Base-by-base conservation (phyloP, 1,140 invertebrate species). In the Eueides isabella region DNA sequence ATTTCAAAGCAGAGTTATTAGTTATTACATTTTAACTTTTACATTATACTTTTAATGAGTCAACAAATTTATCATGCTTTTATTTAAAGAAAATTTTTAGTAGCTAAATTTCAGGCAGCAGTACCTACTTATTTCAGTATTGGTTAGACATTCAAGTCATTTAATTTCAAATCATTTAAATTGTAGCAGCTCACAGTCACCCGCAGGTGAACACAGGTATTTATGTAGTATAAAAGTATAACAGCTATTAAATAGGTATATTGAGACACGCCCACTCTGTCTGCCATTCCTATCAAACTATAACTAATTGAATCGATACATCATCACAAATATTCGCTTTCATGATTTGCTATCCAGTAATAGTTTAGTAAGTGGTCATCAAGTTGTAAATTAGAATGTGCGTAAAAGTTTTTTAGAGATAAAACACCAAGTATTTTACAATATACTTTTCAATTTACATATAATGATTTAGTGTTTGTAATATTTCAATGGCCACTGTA, bases 231-330 rank as follows among this genome's bases (percentile, higher is more conserved):
- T 26, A 55, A 55, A 7, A 55, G 23, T 23, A 55, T 26, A 55
- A 55, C 48, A 55, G 48, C 1, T 55, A 55, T 7, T 11, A 23
- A 55, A 55, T 55, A 55, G 48, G 48, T 55, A 26, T 26, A 55
- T 23, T 2, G 19, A 55, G 48, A 55, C 48, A 55, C 48, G 48
- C 48, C 48, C 48, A 55, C 48, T 55, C 19, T 12, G 48, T 55
- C 48, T 55, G 23, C 48, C 48, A 19, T 23, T 55, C 48, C 19
- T 55, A 12, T 55, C 7, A 26, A 55, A 55, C 12, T 26, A 23
- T 23, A 55, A 55, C 48, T 55, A 55, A 55, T 55, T 55, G 23
- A 55, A 55, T 55, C 48, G 48, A 55, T 55, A 55, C 48, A 2
- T 55, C 48, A 55, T 55, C 5, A 55, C 19, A 26, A 14, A 55